Base-by-base conservation (phyloP, 1,140 invertebrate species). In the Pseudoatta argentina region DNA sequence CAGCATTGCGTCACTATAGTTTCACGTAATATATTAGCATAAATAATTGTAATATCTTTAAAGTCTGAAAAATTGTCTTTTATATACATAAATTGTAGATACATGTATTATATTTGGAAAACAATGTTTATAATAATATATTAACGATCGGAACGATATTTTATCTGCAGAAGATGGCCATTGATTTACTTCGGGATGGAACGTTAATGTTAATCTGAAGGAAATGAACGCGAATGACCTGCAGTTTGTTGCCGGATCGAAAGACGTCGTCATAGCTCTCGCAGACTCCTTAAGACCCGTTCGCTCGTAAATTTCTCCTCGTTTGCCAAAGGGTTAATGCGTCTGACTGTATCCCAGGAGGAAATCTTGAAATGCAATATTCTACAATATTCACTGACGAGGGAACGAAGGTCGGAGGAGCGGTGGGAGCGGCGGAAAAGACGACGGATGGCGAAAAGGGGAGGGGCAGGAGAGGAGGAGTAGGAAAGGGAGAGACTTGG, bases 361-460 rank as follows among this genome's bases (percentile, higher is more conserved):
- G 88, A 89, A 89, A 91, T 91, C 83, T 86, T 79, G 87, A 91
- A 92, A 92, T 90, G 91, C 91, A 91, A 92, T 92, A 92, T 93
- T 91, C 87, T 90, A 86, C 85, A 88, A 92, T 92, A 92, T 93
- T 92, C 92, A 86, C 76, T 87, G 90, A 87, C 88, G 79, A 88
- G 85, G 82, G 81, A 85, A 86, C 81, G 87, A 87, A 87, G 81
- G 81, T 86, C 57, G 66, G 77, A 81, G 86, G 48, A 78, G 48
- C 63, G 61, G 79, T 34, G 71, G 75, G 81, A 85, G 87, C 57
- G 85, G 61, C 63, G 66, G 81, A 67, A 85, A 75, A 79, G 78
- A 86, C 78, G 87, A 77, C 72, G 79, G 75, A 79, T 55, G 59
- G 88, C 57, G 72, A 30, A 78, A 86, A 27, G 66, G 75, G 24